These are phyloP conservation scores for Drosophila cyrtoloma DNA, from an alignment of 2,888 invertebrate genomes.

Conservation along the genomic window DNA sequence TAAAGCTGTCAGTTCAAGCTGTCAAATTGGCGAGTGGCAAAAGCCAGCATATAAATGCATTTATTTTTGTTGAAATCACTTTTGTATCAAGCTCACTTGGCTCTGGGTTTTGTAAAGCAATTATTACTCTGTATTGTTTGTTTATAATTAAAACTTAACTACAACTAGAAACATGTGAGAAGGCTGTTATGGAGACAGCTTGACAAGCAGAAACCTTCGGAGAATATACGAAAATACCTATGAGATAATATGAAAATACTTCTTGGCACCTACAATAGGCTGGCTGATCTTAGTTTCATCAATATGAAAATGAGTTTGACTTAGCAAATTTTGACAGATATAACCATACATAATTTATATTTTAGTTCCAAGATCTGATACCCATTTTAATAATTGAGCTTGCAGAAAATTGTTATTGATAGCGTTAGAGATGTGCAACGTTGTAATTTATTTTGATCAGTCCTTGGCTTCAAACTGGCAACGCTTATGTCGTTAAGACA, in stretches of 20 bases:
- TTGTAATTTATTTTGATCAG: background rate
- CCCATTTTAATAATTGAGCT: background rate
- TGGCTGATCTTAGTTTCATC: background rate
- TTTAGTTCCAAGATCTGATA: no score
- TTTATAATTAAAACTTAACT: background rate
- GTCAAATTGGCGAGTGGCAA: conserved; percentile 13
- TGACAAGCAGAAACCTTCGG: background rate
- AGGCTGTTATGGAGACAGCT: background rate
- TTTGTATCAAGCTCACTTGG: background rate
- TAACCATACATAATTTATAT: background rate
- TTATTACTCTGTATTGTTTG: background rate
- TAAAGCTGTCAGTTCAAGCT: conserved; percentile 16
- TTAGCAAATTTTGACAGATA: background rate
- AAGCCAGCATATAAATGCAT: background rate
- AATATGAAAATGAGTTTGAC: background rate
- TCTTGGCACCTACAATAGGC: background rate
- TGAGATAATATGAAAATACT: background rate
- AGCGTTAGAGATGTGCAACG: background rate
- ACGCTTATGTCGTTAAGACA: background rate
- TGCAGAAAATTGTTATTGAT: background rate
- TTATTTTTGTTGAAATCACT: background rate
- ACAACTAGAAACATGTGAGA: background rate
- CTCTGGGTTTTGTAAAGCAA: background rate
- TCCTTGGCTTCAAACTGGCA: background rate
- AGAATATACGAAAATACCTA: background rate